Percentiles rank a stretch among this genome's conserved stretches.
Evolutionary conservation across 2,888 invertebrate genomes (phyloP).

Genomic region (Dioctria rufipes): DNA sequence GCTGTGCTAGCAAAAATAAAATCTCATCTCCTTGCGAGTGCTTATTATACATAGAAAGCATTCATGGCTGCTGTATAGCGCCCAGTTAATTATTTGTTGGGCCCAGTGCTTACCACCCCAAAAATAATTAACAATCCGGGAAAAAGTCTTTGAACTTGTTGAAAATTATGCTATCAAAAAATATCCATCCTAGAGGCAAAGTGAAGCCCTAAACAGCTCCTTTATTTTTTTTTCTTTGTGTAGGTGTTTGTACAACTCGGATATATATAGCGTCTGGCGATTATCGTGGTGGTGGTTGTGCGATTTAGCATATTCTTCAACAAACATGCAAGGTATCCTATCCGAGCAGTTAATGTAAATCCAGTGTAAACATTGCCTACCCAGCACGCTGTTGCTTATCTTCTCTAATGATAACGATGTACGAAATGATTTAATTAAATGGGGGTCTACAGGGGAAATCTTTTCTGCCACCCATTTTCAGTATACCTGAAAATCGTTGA

Average conservation of each 20-base stretch:
- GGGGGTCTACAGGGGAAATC: slow-evolving; percentile 1
- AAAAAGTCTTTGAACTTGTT: slow-evolving; percentile 36
- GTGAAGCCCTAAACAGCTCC: slow-evolving; percentile 9
- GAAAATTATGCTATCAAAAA: slow-evolving; percentile 31
- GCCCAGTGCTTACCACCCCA: slow-evolving; percentile 10
- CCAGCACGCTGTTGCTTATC: slow-evolving; percentile 27
- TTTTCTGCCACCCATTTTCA: slow-evolving; percentile 1
- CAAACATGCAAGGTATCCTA: slow-evolving; percentile 28
- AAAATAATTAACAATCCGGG: slow-evolving; percentile 32
- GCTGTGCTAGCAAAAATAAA: slow-evolving; percentile 7
- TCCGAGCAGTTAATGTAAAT: slow-evolving; percentile 19
- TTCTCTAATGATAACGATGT: slow-evolving; percentile 24
- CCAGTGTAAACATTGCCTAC: slow-evolving; percentile 19
- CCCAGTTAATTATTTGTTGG: slow-evolving; percentile 33
- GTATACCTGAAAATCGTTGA: slow-evolving; percentile 8
- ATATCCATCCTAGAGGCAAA: neutral
- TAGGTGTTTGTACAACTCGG: too few relatives aligned
- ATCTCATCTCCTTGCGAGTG: slow-evolving; percentile 9
- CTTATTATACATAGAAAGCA: neutral
- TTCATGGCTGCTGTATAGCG: neutral
- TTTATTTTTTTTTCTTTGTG: neutral
- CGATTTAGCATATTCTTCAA: neutral
- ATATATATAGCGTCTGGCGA: neutral
- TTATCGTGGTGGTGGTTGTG: neutral
- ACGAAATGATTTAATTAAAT: slow-evolving; percentile 46